Percentiles rank a stretch among this genome's conserved stretches.
phyloP scores from a whole-genome alignment of 1,140 invertebrate genomes.

The Hycleus cichorii region DNA sequence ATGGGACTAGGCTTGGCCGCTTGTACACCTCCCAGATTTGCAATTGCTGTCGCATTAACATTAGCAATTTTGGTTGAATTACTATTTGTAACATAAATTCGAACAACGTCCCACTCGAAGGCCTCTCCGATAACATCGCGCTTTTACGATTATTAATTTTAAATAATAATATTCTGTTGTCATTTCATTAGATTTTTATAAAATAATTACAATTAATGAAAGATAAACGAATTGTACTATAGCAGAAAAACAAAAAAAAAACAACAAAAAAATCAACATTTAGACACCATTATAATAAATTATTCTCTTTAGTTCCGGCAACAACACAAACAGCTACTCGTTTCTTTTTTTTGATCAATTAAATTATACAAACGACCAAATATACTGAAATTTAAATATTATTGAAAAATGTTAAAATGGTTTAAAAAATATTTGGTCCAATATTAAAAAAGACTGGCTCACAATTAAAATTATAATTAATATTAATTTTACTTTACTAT shows the following conservation, averaged over 20 bases:
- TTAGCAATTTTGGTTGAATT: conserved; percentile 37
- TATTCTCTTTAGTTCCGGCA: too few species aligned
- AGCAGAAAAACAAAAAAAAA: neutral
- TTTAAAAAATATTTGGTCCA: too few species aligned
- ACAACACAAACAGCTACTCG: too few species aligned
- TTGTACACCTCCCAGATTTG: conserved; percentile 39
- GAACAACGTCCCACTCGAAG: conserved; percentile 7
- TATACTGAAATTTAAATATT: too few species aligned
- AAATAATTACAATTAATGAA: conserved; percentile 1
- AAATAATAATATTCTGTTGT: neutral
- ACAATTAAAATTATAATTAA: too few species aligned
- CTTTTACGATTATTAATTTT: conserved; percentile 7
- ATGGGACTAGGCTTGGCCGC: conserved; percentile 44
- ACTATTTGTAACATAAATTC: conserved; percentile 21
- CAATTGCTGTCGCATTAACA: conserved; percentile 33
- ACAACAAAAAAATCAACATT: too few species aligned
- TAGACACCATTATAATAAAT: too few species aligned
- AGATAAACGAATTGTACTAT: conserved; percentile 12
- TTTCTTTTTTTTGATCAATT: too few species aligned
- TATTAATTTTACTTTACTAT: too few species aligned
- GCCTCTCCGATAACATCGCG: neutral
- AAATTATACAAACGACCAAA: too few species aligned
- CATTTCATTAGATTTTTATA: conserved; percentile 15
- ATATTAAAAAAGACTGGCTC: too few species aligned
- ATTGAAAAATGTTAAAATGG: too few species aligned